Base-by-base conservation (phyloP, 2,113 vertebrate species). In the Cheirogaleus medius region DNA sequence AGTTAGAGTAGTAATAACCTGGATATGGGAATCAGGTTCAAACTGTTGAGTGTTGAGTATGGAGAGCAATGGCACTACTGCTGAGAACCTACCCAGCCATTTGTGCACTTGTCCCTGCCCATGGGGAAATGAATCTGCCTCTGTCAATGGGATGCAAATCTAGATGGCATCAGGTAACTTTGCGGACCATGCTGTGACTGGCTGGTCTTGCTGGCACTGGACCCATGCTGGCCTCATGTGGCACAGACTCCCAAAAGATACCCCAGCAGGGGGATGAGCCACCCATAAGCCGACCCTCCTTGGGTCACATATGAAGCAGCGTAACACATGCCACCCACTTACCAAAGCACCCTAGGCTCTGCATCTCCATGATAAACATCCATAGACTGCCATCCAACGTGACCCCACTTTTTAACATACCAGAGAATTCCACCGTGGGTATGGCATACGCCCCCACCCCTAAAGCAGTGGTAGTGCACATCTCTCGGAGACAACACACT, bases 231-330 rank as follows among this genome's bases (percentile, higher is more conserved):
- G 20, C 23, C 20, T 80, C 77, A 12, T 0, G 18, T 23, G 9
- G 37, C 37, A 71, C 68, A 76, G 10, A 63, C 13, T 56, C 87
- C 32, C 7, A 13, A 66, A 14, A 68, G 27, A 66, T 68, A 83
- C 13, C 18, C 27, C 42, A 10, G 47, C 47, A 15, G 34, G 4
- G 1, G 7, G 8, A 3, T 1, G 5, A 52, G 15, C 23, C 20
- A 17, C 17, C 18, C 60, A n/a, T 1, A 39, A 54, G 29, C 13
- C 76, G 37, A 5, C 12, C 21, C 20, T 25, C 11, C 17, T 23
- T 0, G 13, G 56, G 64, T 49, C 13, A 10, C 77, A 37, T 6
- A 18, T 13, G 23, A 42, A 91, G 39, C 39, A 81, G 86, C 25
- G 37, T 23, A 34, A 20, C 14, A 9, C 4, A 47, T 1, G 39